Base-by-base conservation (phyloP, 2,113 vertebrate species). In the Tachuris rubrigastra region DNA sequence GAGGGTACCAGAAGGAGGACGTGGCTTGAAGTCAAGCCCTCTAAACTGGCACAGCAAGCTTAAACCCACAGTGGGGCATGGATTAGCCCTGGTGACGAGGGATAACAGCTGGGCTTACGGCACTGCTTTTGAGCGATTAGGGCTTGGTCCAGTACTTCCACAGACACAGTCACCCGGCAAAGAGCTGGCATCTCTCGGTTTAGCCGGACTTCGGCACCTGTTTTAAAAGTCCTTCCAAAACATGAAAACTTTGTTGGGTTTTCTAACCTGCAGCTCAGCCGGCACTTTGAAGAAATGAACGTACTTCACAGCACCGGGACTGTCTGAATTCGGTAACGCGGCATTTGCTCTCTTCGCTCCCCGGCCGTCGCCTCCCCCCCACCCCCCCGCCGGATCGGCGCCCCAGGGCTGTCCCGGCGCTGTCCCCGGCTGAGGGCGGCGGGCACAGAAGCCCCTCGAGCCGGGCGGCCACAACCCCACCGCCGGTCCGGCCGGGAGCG, bases 31-130 rank as follows among this genome's bases (percentile, higher is more conserved):
- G 55, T 77, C 68, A 53, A 95, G 84, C 91, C 81, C 74, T 78
- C 76, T 62, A 7, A 56, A 44, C 27, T 13, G 62, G 52, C 84
- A 62, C 3, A 12, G 89, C n/a, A 13, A 30, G 62, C 41, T 96
- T 91, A 91, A 91, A 65, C 66, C 86, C 72, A 1, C 86, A 0
- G 10, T 0, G 44, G 78, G 87, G 19, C 10, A 46, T 0, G 96
- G 95, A 94, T 96, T 96, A 97, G 92, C 90, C n/a, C 85, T 72
- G 73, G 19, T 95, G 95, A 94, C 44, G 78, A 89, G 81, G 76
- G 89, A 19, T 10, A 63, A 59, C 85, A 94, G 95, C 92, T 89
- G 92, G 35, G 85, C 2, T 94, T 66, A 55, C 39, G 63, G 89
- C 87, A 46, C 18, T 1, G 87, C 77, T 44, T 37, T 25, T 1